These are phyloP conservation scores for Ferdinandea cuprea DNA, from an alignment of 2,888 invertebrate genomes.

Conservation along the genomic window DNA sequence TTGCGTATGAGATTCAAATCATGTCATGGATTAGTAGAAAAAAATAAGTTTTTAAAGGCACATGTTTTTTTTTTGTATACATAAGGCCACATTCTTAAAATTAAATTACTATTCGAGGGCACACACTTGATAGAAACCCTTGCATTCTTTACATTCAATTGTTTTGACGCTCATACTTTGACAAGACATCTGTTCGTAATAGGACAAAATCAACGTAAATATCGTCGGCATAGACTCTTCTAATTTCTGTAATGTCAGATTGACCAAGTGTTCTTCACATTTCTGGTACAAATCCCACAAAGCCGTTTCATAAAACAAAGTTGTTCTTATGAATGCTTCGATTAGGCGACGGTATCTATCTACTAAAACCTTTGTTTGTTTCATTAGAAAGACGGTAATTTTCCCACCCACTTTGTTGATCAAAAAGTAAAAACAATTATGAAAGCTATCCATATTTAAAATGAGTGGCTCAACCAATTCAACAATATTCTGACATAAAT, in stretches of 20 bases:
- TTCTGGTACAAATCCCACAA: constrained; percentile 45
- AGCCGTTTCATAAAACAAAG: constrained; percentile 42
- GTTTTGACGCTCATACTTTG: neutral
- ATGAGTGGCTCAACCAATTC: constrained; percentile 7
- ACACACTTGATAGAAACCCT: constrained; percentile 33
- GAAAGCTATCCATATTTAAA: constrained; percentile 24
- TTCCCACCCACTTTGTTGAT: constrained; percentile 1
- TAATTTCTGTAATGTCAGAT: constrained; percentile 19
- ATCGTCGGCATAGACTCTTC: constrained; percentile 9
- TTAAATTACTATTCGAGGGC: neutral
- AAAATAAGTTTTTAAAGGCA: too few species aligned
- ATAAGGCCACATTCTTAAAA: neutral
- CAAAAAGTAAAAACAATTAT: constrained; percentile 27
- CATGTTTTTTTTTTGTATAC: too few species aligned
- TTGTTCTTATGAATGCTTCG: constrained; percentile 28
- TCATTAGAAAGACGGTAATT: constrained; percentile 6
- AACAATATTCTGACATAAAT: neutral
- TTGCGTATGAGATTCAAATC: too few species aligned
- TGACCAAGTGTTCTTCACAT: constrained; percentile 22
- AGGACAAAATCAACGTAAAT: neutral
- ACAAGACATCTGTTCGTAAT: constrained; percentile 43
- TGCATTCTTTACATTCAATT: constrained; percentile 16
- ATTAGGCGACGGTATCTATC: constrained; percentile 6
- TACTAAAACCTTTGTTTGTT: constrained; percentile 20
- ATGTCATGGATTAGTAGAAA: too few species aligned